Percentiles rank a stretch among this genome's conserved stretches.
These are phyloP conservation scores for Elysia chlorotica DNA, from an alignment of 1,140 invertebrate genomes.

Conservation along the genomic window DNA sequence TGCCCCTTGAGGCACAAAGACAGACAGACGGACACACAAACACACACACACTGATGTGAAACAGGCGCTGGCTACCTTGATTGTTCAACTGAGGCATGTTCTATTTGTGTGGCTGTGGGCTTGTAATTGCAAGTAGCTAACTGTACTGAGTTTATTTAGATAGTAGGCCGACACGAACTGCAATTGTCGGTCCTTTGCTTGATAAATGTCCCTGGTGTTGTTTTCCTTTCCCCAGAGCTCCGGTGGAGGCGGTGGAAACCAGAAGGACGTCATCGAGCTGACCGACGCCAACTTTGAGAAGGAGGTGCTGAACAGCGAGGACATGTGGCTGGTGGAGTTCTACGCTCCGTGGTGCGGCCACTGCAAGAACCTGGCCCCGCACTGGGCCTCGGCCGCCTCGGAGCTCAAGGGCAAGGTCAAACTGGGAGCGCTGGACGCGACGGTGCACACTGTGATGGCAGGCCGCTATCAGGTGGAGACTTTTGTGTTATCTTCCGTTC, in stretches of 20 bases:
- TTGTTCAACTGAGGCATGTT: no score
- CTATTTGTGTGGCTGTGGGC: no score
- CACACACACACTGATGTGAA: no score
- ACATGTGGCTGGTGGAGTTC: slow-evolving; percentile 96
- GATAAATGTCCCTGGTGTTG: neutral
- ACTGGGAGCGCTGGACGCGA: slow-evolving; percentile 95
- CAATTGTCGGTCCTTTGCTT: neutral
- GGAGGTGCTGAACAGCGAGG: slow-evolving; percentile 85
- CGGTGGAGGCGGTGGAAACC: slow-evolving; percentile 55
- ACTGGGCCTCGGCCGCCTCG: slow-evolving; percentile 92
- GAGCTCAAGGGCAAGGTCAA: slow-evolving; percentile 93
- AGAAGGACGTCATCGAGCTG: slow-evolving; percentile 85
- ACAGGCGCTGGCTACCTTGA: no score
- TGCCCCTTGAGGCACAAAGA: no score
- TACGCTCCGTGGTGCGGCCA: slow-evolving; percentile 83
- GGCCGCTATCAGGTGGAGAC: slow-evolving; percentile 65
- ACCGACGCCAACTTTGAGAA: slow-evolving; percentile 95
- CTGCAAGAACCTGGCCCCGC: slow-evolving; percentile 93
- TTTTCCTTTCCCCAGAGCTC: slow-evolving; percentile 7
- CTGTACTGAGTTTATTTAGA: no score
- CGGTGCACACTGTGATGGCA: slow-evolving; percentile 81
- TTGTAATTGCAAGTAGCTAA: no score
- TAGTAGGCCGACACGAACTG: no score
- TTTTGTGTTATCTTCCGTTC: no score
- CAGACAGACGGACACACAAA: no score